A percentile compares a stretch with the other conserved stretches of the same genome.
Evolutionary conservation across 2,888 invertebrate genomes (phyloP).

Genomic region (Sepioteuthis lessoniana): DNA sequence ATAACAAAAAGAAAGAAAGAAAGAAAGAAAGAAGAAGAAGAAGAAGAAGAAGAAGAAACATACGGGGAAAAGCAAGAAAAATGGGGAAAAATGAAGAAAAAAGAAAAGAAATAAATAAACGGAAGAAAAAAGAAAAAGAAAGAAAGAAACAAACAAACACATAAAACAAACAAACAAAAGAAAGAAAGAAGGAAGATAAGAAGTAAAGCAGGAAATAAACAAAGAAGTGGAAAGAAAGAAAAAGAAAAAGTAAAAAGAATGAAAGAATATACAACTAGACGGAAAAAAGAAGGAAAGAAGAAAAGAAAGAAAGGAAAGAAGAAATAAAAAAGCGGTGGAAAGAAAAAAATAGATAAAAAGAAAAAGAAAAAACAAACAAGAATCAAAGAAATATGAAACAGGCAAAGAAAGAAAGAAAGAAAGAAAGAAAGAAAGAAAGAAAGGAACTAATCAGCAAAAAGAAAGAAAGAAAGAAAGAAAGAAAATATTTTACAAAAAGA

Average conservation of each 20-base stretch:
- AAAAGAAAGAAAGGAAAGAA: background rate
- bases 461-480: background rate
- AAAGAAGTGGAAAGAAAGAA: background rate
- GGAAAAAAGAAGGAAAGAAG: background rate
- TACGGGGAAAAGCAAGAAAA: background rate
- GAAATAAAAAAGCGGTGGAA: background rate
- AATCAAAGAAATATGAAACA: background rate
- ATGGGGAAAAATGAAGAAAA: background rate
- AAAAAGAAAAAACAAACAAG: background rate
- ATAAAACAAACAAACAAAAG: background rate
- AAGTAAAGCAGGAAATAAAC: background rate
- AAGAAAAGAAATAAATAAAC: background rate
- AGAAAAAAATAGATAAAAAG: no score
- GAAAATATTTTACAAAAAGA: background rate
- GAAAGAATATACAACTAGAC: background rate
- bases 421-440: background rate
- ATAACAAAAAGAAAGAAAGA: background rate
- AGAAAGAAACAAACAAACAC: background rate
- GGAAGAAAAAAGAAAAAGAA: background rate
- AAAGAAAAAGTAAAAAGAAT: background rate
- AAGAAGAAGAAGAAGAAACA: background rate
- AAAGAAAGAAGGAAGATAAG: no score
- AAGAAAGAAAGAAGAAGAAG: background rate
- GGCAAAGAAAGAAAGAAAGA: background rate
- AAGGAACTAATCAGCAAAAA: background rate